Evolutionary conservation across 2,113 vertebrate genomes (phyloP).

Genomic region (Brachypteracias leptosomus): DNA sequence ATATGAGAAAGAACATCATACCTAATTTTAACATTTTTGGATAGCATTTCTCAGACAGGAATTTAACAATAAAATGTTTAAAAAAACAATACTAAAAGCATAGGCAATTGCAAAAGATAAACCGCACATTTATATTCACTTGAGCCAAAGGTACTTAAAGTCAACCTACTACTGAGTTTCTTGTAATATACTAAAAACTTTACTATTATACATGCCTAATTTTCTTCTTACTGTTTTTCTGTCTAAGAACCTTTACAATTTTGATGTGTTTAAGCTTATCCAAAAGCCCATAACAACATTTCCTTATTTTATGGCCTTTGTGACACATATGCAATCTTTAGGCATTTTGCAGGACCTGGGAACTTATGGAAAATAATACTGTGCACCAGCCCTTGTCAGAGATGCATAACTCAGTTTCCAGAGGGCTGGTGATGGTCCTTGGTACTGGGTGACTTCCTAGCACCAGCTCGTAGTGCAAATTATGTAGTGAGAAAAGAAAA

Average conservation of each 20-base stretch:
- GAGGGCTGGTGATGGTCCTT: background rate
- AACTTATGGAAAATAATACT: background rate
- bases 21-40: background rate
- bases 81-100: background rate
- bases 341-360: background rate
- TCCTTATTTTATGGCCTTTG: background rate
- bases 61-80: background rate
- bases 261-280: background rate
- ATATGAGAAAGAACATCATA: background rate
- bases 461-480: background rate
- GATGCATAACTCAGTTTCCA: accelerated
- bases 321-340: background rate
- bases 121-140: background rate
- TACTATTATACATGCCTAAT: background rate
- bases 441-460: background rate
- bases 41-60: background rate
- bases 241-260: background rate
- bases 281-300: background rate
- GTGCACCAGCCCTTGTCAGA: background rate
- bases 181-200: conserved; percentile 9
- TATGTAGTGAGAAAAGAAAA: background rate
- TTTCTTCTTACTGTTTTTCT: conserved; percentile 21
- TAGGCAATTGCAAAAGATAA: conserved; percentile 8
- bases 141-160: background rate
- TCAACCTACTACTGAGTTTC: background rate